Conservation (phyloP, 1,140 invertebrate species). For the Drosophila rufa region DNA sequence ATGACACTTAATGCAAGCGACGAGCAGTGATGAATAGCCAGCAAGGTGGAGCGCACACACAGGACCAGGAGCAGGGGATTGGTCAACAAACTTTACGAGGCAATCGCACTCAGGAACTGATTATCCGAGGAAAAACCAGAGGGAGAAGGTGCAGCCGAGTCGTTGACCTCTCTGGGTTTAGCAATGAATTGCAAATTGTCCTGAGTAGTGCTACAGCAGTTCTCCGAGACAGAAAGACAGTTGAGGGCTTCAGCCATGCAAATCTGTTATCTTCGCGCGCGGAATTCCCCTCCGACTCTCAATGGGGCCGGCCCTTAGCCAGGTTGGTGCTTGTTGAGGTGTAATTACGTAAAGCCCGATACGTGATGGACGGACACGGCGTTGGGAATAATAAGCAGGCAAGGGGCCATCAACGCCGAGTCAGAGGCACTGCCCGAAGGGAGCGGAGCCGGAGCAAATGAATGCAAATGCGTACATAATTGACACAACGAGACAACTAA, state of each 20-base stretch:
- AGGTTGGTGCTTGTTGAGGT: constrained; percentile 20
- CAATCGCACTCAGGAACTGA: constrained; percentile 43
- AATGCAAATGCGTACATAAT: constrained; percentile 69
- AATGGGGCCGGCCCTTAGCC: constrained; percentile 21
- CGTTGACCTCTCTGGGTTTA: constrained; percentile 32
- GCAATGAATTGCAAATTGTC: constrained; percentile 16
- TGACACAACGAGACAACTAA: constrained; percentile 51
- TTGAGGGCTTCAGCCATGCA: not conserved
- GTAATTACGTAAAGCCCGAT: constrained; percentile 52
- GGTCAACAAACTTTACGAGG: constrained; percentile 48
- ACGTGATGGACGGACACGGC: constrained; percentile 20
- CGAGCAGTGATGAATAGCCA: constrained; percentile 51
- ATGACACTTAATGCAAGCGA: constrained; percentile 14
- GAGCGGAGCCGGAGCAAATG: constrained; percentile 20
- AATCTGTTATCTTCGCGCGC: not conserved
- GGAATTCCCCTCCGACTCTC: not conserved
- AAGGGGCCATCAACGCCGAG: constrained; percentile 5
- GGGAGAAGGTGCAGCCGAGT: constrained; percentile 13
- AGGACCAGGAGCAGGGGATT: constrained; percentile 13
- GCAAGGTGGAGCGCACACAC: constrained; percentile 22
- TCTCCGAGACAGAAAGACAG: not conserved
- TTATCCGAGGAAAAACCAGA: constrained; percentile 12
- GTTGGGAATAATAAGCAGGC: constrained; percentile 10
- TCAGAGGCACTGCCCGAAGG: not conserved
- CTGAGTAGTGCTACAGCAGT: not conserved